These are phyloP conservation scores for Druon quercuslanigerum DNA, from an alignment of 1,140 invertebrate genomes.

Conservation along the genomic window DNA sequence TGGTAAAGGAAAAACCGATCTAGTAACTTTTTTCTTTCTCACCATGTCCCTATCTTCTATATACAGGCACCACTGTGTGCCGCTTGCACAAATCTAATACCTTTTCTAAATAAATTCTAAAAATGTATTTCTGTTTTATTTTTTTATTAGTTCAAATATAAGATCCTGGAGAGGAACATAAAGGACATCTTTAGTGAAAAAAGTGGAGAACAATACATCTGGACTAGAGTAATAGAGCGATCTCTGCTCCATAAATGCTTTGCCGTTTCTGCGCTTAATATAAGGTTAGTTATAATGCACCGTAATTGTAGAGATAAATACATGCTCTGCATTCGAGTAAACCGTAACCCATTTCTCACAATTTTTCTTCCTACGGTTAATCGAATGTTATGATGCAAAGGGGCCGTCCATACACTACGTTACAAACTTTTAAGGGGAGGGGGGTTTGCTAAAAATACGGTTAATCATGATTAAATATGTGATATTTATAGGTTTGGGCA, in stretches of 20 bases:
- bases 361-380: constrained; percentile 12
- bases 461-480: neutral
- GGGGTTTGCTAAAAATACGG: too few relatives aligned
- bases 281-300: neutral
- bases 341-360: constrained; percentile 26
- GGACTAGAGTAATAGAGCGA: constrained; percentile 22
- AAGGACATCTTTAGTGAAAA: constrained; percentile 6
- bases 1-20: too few relatives aligned
- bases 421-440: too few relatives aligned
- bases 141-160: neutral
- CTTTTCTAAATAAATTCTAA: too few relatives aligned
- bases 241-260: neutral
- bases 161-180: neutral
- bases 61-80: too few relatives aligned
- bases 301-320: constrained; percentile 15
- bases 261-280: neutral
- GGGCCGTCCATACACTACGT: neutral
- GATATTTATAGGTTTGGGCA: too few relatives aligned
- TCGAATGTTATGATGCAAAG: constrained; percentile 26
- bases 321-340: neutral
- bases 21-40: too few relatives aligned
- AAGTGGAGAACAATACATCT: constrained; percentile 18
- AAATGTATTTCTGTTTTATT: neutral
- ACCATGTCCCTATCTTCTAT: too few relatives aligned
- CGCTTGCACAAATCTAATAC: too few relatives aligned